phyloP scores from a whole-genome alignment of 1,140 invertebrate genomes.

The Bombus turneri region DNA sequence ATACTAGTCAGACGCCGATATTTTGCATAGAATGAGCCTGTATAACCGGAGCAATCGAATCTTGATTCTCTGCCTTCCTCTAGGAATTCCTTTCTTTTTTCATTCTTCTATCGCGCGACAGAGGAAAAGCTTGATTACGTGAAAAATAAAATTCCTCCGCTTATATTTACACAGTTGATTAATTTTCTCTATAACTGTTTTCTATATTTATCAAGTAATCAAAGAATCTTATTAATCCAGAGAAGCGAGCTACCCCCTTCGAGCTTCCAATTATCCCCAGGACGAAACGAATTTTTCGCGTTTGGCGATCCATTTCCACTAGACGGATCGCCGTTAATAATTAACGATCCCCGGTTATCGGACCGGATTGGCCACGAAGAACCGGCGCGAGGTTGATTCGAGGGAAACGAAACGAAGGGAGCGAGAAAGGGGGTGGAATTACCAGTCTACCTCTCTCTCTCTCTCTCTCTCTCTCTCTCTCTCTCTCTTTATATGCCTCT shows the following conservation, averaged over 20 bases:
- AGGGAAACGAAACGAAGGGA: slow-evolving; percentile 9
- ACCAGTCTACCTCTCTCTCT: background rate
- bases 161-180: background rate
- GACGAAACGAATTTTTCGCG: background rate
- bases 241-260: background rate
- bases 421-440: slow-evolving; percentile 33
- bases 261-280: background rate
- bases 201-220: background rate
- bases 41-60: slow-evolving; percentile 16
- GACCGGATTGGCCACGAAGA: slow-evolving; percentile 40
- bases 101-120: background rate
- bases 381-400: slow-evolving; percentile 22
- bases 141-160: background rate
- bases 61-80: background rate
- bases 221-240: background rate
- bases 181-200: background rate
- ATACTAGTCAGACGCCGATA: slow-evolving; percentile 3
- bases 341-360: slow-evolving; percentile 60
- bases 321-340: slow-evolving; percentile 62
- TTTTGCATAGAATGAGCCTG: slow-evolving; percentile 14
- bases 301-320: slow-evolving; percentile 15
- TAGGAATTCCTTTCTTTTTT: background rate
- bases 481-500: background rate
- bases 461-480: background rate
- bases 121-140: background rate